Percentiles rank a stretch among this genome's conserved stretches.
Conservation (phyloP, 1,140 invertebrate genomes). For the Galleria mellonella region DNA sequence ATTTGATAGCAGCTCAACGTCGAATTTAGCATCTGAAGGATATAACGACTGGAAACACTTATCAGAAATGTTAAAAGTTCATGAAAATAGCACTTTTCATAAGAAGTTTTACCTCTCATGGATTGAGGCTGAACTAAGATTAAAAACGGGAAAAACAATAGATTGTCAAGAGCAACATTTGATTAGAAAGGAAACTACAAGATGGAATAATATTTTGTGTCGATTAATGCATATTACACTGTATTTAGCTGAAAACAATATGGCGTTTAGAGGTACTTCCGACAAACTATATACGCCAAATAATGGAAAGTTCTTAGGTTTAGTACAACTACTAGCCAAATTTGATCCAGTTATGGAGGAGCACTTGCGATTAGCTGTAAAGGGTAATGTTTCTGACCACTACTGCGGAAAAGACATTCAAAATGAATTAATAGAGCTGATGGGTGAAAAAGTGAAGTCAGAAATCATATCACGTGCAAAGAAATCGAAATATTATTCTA, state of each 20-base stretch:
- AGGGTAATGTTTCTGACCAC: no score
- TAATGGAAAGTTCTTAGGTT: background rate
- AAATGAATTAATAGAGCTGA: background rate
- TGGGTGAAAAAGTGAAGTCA: background rate
- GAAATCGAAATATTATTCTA: background rate
- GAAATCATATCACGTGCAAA: background rate
- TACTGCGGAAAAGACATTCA: background rate
- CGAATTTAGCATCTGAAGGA: no score
- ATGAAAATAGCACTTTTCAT: no score
- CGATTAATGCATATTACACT: background rate
- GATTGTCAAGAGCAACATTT: background rate
- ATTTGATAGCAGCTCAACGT: background rate
- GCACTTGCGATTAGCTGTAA: background rate
- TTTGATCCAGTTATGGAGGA: background rate
- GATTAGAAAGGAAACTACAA: background rate
- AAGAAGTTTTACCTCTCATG: background rate
- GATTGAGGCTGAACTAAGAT: background rate
- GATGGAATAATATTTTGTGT: background rate
- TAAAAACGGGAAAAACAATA: background rate
- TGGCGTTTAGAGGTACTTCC: background rate
- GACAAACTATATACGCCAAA: background rate
- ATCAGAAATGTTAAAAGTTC: no score
- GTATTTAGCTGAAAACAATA: background rate
- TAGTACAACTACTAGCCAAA: background rate
- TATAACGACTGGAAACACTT: no score